Conservation (phyloP, 2,888 invertebrate genomes). For the Hypena proboscidalis region DNA sequence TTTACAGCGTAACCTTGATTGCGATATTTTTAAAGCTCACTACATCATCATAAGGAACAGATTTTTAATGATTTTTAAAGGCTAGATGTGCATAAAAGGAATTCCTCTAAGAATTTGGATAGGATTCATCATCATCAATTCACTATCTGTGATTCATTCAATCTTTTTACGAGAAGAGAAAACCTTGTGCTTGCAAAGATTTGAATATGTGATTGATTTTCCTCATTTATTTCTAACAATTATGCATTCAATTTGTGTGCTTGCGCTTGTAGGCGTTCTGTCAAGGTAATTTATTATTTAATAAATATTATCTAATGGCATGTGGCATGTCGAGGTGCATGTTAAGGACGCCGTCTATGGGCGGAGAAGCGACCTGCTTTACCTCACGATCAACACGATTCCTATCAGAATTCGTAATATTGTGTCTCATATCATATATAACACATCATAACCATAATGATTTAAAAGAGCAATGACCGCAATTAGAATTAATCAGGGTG, state of each 20-base stretch:
- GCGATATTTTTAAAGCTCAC: constrained; percentile 9
- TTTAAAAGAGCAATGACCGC: neutral
- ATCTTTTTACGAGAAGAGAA: neutral
- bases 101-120: neutral
- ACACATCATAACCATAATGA: no score
- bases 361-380: constrained; percentile 36
- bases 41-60: neutral
- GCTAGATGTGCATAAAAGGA: neutral
- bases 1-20: constrained; percentile 22
- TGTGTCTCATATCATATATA: no score
- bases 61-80: no score
- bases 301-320: constrained; percentile 34
- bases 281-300: constrained; percentile 44
- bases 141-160: constrained; percentile 4
- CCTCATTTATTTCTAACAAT: constrained; percentile 26
- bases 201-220: constrained; percentile 21
- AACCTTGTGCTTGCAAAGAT: constrained; percentile 1
- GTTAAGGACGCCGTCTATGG: constrained; percentile 46
- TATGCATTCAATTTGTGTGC: constrained; percentile 28
- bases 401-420: neutral
- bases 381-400: constrained; percentile 13
- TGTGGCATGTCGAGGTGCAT: constrained; percentile 27
- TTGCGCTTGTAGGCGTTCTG: constrained; percentile 26
- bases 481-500: constrained; percentile 1
- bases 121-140: constrained; percentile 22